Evolutionary conservation across 2,113 vertebrate species (phyloP).

Genomic region (Puffinus mauretanicus): DNA sequence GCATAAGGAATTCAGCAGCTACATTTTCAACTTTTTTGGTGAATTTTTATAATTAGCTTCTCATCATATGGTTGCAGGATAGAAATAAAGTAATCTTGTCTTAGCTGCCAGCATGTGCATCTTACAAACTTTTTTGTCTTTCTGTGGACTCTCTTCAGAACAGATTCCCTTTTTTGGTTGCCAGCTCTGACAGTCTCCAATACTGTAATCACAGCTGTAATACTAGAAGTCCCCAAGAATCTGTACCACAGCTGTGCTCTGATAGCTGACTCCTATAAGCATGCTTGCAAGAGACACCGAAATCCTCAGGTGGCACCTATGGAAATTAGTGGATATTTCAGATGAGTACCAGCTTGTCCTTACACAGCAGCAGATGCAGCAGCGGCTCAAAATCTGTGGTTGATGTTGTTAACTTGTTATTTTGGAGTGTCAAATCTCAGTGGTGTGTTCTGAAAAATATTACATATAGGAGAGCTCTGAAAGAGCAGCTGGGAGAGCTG

Average conservation of each 20-base stretch:
- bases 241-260: not conserved
- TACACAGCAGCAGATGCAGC: not conserved
- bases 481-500: not conserved
- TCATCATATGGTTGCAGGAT: not conserved
- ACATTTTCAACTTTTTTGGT: not conserved
- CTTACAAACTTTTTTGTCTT: not conserved
- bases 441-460: not conserved
- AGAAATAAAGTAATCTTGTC: not conserved
- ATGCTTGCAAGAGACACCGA: not conserved
- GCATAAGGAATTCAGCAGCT: not conserved
- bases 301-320: not conserved
- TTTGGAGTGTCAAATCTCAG: not conserved
- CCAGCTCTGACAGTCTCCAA: not conserved
- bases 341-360: not conserved
- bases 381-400: not conserved
- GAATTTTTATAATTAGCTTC: not conserved
- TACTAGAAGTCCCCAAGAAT: not conserved
- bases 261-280: not conserved
- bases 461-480: not conserved
- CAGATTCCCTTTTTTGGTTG: not conserved
- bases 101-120: not conserved
- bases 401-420: not conserved
- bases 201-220: not conserved
- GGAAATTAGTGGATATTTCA: not conserved
- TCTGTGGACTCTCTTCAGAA: not conserved